Conservation (phyloP, 2,888 invertebrate species). For the Drosophila fungiperda region DNA sequence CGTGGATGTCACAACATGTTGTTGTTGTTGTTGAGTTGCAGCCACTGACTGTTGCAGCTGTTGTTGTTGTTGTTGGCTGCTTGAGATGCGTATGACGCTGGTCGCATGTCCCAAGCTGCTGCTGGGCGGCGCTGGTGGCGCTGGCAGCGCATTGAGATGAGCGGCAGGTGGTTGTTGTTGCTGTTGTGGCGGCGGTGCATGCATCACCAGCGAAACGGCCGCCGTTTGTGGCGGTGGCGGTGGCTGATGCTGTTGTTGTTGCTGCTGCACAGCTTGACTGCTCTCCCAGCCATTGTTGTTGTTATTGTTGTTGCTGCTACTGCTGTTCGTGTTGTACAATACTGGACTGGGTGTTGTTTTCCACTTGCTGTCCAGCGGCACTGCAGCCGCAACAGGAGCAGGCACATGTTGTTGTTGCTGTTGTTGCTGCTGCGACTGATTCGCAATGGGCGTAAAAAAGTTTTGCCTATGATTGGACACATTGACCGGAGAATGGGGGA, state of each 20-base stretch:
- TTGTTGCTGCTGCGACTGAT: slow-evolving; percentile 71
- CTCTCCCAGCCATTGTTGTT: slow-evolving; percentile 50
- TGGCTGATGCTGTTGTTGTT: slow-evolving; percentile 65
- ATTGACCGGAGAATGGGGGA: slow-evolving; percentile 87
- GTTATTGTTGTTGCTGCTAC: slow-evolving; percentile 40
- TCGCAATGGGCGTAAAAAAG: slow-evolving; percentile 94
- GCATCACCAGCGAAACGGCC: slow-evolving; percentile 82
- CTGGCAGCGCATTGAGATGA: slow-evolving; percentile 64
- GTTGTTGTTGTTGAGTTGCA: slow-evolving; percentile 44
- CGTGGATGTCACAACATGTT: slow-evolving; percentile 60
- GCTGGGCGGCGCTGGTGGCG: slow-evolving; percentile 75
- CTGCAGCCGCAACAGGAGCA: slow-evolving; percentile 47
- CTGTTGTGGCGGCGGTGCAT: slow-evolving; percentile 78
- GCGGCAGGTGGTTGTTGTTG: slow-evolving; percentile 73
- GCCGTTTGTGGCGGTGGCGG: slow-evolving; percentile 80
- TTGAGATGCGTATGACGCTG: slow-evolving; percentile 94
- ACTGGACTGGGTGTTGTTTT: slow-evolving; percentile 84
- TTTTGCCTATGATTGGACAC: slow-evolving; percentile 91
- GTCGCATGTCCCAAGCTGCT: slow-evolving; percentile 87
- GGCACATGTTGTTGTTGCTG: slow-evolving; percentile 48
- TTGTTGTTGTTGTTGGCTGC: slow-evolving; percentile 84
- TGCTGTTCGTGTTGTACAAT: slow-evolving; percentile 79
- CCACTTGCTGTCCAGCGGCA: slow-evolving; percentile 80
- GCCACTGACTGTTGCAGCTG: slow-evolving; percentile 85
- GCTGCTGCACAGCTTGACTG: slow-evolving; percentile 30